Percentiles rank a stretch among this genome's conserved stretches.
Evolutionary conservation across 2,113 vertebrate genomes (phyloP).

Genomic region (western clawed frog (Xenopus tropicalis)): DNA sequence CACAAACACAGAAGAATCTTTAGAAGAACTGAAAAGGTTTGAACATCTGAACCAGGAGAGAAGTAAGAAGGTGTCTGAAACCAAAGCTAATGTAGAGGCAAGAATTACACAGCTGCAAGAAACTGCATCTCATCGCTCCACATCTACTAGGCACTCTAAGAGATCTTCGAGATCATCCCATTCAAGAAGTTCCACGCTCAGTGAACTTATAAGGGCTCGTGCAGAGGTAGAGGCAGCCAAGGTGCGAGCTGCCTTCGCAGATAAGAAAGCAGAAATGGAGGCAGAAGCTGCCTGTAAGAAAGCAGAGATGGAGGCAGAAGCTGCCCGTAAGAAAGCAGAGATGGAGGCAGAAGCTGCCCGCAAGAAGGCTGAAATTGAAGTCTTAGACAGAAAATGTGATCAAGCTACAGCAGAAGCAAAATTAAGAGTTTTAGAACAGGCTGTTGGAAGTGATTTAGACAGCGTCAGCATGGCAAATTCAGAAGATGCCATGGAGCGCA

Average conservation of each 20-base stretch:
- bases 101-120: background rate
- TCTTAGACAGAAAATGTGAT: no score
- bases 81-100: no score
- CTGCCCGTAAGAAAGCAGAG: no score
- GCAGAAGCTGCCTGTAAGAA: background rate
- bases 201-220: background rate
- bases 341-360: no score
- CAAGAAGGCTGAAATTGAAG: no score
- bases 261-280: background rate
- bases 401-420: no score
- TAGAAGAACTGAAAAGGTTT: background rate
- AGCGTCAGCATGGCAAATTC: no score
- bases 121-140: background rate
- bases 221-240: conserved; percentile 1
- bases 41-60: no score
- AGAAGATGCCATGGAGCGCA: no score
- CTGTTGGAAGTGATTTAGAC: no score
- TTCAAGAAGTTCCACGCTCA: background rate
- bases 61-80: no score
- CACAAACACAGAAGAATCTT: background rate
- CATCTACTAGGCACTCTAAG: background rate
- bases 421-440: no score
- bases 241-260: background rate
- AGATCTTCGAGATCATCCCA: background rate
- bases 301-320: background rate